These are phyloP conservation scores for Micrastur ruficollis DNA, from an alignment of 2,797 vertebrate genomes.

Conservation along the genomic window DNA sequence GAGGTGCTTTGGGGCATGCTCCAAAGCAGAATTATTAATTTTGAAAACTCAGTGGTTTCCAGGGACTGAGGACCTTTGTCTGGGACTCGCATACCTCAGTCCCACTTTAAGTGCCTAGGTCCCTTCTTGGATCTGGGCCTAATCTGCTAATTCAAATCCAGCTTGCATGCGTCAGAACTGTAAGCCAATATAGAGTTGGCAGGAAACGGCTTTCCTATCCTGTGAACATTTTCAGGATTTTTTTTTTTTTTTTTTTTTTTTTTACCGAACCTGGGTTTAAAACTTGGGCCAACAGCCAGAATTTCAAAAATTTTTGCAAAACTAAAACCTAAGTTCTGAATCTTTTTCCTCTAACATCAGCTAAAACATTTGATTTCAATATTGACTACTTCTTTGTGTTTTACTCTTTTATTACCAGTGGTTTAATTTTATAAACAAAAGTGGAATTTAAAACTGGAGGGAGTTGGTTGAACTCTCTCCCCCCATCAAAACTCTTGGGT, in stretches of 20 bases:
- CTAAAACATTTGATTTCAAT: slow-evolving; percentile 40
- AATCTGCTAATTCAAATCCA: slow-evolving; percentile 63
- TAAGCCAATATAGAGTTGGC: slow-evolving; percentile 69
- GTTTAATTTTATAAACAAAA: slow-evolving; percentile 56
- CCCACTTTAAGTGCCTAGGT: slow-evolving; percentile 56
- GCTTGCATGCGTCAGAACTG: slow-evolving; percentile 54
- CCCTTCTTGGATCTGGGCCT: slow-evolving; percentile 56
- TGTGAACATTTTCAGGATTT: slow-evolving; percentile 64
- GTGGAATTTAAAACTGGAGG: slow-evolving; percentile 22
- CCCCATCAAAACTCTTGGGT: neutral
- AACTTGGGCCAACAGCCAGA: slow-evolving; percentile 54
- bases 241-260: neutral
- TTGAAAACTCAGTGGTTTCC: slow-evolving; percentile 15
- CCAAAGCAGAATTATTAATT: neutral
- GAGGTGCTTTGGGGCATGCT: neutral
- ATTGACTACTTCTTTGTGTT: neutral
- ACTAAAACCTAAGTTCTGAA: slow-evolving; percentile 31
- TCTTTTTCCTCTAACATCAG: slow-evolving; percentile 20
- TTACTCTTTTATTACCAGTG: slow-evolving; percentile 22
- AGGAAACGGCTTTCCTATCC: slow-evolving; percentile 64
- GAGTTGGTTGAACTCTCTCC: neutral
- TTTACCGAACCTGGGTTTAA: slow-evolving; percentile 53
- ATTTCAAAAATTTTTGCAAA: slow-evolving; percentile 43
- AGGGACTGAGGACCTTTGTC: slow-evolving; percentile 56
- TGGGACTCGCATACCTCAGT: slow-evolving; percentile 38